These are phyloP conservation scores for Erythrolamprus reginae DNA, from an alignment of 2,113 vertebrate species.

Conservation along the genomic window DNA sequence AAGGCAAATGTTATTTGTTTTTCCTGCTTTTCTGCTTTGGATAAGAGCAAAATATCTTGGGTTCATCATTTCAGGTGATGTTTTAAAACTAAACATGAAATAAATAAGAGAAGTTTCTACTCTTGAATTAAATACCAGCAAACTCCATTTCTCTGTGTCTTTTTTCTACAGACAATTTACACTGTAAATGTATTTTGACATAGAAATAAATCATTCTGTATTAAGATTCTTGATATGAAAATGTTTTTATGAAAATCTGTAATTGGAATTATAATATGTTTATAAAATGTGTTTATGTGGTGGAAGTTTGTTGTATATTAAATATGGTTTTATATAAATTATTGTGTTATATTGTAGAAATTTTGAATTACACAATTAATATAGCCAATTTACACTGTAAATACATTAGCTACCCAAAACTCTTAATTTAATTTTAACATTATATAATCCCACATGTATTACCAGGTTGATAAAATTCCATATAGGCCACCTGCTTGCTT, in stretches of 20 bases:
- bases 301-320: slow-evolving; percentile 76
- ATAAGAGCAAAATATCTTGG: slow-evolving; percentile 42
- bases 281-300: slow-evolving; percentile 75
- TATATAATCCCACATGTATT: not conserved
- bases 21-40: slow-evolving; percentile 43
- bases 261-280: slow-evolving; percentile 71
- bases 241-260: slow-evolving; percentile 76
- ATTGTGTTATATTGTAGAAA: slow-evolving; percentile 49
- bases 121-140: slow-evolving; percentile 66
- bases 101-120: slow-evolving; percentile 48
- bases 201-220: slow-evolving; percentile 74
- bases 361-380: slow-evolving; percentile 16
- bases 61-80: slow-evolving; percentile 36
- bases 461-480: not conserved
- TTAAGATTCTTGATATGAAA: slow-evolving; percentile 73
- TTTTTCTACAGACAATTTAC: slow-evolving; percentile 65
- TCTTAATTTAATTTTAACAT: not conserved
- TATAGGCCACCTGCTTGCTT: not conserved
- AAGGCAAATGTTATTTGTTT: slow-evolving; percentile 27
- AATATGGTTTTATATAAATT: slow-evolving; percentile 77
- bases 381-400: slow-evolving; percentile 4
- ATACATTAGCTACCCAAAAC: not conserved
- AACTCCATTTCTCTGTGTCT: slow-evolving; percentile 64
- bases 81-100: slow-evolving; percentile 55
- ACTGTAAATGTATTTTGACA: slow-evolving; percentile 78